These are phyloP conservation scores for Drosophila auraria DNA, from an alignment of 1,140 invertebrate species.

Conservation along the genomic window DNA sequence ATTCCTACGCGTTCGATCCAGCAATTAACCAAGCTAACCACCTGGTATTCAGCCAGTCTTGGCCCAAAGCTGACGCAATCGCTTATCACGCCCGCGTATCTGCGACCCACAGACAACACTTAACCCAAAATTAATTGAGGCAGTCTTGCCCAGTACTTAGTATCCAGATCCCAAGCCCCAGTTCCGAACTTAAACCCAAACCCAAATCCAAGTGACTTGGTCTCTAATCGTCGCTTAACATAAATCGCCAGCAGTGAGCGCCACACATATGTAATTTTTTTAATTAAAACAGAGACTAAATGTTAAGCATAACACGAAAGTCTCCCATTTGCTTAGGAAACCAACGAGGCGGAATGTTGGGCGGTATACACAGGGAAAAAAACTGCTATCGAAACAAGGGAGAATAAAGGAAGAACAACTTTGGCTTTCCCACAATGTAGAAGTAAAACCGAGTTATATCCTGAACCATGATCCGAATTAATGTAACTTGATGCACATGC, in stretches of 20 bases:
- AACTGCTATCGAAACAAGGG: background rate
- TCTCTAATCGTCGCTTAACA: conserved; percentile 76
- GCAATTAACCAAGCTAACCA: conserved; percentile 29
- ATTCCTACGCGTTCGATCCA: conserved; percentile 45
- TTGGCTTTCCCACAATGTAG: background rate
- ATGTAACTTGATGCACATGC: background rate
- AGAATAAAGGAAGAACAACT: background rate
- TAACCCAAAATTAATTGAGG: conserved; percentile 75
- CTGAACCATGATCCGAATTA: background rate
- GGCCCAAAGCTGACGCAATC: conserved; percentile 59
- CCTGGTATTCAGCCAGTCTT: conserved; percentile 16
- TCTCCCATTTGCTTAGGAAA: conserved; percentile 6
- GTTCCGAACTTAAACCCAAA: conserved; percentile 1
- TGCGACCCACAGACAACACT: conserved; percentile 44
- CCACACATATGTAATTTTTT: conserved; percentile 69
- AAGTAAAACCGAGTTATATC: background rate
- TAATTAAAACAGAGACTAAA: conserved; percentile 68
- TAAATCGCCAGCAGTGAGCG: conserved; percentile 63
- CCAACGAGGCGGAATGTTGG: conserved; percentile 24
- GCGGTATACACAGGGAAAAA: conserved; percentile 8
- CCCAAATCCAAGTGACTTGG: conserved; percentile 28
- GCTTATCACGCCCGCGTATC: conserved; percentile 66
- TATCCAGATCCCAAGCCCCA: conserved; percentile 17
- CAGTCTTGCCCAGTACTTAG: conserved; percentile 22
- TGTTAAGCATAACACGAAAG: conserved; percentile 45